Conservation (phyloP, 2,888 invertebrate species). For the Rapana venosa region DNA sequence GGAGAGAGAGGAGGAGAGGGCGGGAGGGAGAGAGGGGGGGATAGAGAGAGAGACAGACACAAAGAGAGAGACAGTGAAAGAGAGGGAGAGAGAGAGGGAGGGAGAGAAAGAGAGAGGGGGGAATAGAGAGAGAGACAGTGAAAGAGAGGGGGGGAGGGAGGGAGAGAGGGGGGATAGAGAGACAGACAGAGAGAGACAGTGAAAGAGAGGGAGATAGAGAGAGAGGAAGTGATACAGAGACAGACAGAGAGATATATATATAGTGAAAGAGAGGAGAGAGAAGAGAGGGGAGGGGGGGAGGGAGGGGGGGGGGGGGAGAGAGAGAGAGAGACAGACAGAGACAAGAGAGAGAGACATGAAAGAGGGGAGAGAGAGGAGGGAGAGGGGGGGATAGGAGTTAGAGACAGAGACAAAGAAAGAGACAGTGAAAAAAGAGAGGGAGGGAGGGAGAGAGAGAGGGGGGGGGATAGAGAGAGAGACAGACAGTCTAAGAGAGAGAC, state of each 20-base stretch:
- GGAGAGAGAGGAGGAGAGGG: not conserved
- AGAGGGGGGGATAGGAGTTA: too few relatives aligned
- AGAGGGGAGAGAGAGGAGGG: too few relatives aligned
- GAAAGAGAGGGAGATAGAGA: not conserved
- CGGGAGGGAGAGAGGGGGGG: not conserved
- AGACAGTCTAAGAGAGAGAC: not conserved
- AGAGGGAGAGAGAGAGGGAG: not conserved
- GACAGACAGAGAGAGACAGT: not conserved
- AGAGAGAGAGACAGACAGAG: constrained; percentile 27
- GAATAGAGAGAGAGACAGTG: not conserved
- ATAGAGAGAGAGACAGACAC: not conserved
- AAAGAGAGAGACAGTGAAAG: not conserved
- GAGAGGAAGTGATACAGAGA: constrained; percentile 16
- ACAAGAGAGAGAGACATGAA: constrained; percentile 3
- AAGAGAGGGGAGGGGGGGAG: too few relatives aligned
- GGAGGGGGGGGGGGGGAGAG: not conserved
- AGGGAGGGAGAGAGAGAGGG: not conserved
- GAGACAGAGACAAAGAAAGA: not conserved
- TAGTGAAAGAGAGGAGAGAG: too few relatives aligned
- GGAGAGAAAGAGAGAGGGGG: not conserved
- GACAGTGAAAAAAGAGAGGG: not conserved
- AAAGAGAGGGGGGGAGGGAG: not conserved
- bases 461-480: not conserved
- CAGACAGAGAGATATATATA: not conserved
- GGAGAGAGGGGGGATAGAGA: not conserved